Evolutionary conservation across 2,888 invertebrate species (phyloP).

Genomic region (Sarcophaga carnaria): DNA sequence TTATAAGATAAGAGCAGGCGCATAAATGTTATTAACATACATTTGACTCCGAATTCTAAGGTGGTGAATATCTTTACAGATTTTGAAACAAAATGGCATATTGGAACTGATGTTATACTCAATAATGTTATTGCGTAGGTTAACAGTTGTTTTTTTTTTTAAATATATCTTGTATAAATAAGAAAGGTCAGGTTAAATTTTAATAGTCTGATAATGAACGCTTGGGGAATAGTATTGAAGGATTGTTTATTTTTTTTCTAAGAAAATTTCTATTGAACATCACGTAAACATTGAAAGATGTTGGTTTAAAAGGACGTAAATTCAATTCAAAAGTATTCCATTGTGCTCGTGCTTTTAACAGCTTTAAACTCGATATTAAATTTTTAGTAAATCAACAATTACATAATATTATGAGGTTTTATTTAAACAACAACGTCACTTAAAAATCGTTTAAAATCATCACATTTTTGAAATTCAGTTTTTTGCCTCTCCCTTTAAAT

Average conservation of each 20-base stretch:
- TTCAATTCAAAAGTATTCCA: too few species aligned
- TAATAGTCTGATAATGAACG: conserved; percentile 33
- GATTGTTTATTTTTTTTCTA: not conserved
- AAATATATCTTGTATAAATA: conserved; percentile 10
- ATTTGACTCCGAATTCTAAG: conserved; percentile 69
- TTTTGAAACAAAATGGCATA: conserved; percentile 4
- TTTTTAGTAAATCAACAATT: too few species aligned
- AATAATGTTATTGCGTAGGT: not conserved
- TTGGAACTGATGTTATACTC: conserved; percentile 18
- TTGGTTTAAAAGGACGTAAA: too few species aligned
- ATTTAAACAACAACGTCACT: too few species aligned
- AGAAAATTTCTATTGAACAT: not conserved
- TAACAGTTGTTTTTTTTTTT: not conserved
- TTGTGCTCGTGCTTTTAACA: too few species aligned
- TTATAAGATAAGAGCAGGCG: conserved; percentile 21
- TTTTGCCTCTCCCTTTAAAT: too few species aligned
- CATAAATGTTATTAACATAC: conserved; percentile 39
- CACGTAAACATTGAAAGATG: too few species aligned
- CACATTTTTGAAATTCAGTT: too few species aligned
- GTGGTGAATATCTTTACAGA: conserved; percentile 65
- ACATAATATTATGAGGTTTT: too few species aligned
- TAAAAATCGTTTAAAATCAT: too few species aligned
- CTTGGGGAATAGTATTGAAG: not conserved
- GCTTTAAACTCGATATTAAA: too few species aligned
- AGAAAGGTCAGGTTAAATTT: not conserved